Evolutionary conservation across 2,113 vertebrate species (phyloP).

Genomic region (Peromyscus polionotus): DNA sequence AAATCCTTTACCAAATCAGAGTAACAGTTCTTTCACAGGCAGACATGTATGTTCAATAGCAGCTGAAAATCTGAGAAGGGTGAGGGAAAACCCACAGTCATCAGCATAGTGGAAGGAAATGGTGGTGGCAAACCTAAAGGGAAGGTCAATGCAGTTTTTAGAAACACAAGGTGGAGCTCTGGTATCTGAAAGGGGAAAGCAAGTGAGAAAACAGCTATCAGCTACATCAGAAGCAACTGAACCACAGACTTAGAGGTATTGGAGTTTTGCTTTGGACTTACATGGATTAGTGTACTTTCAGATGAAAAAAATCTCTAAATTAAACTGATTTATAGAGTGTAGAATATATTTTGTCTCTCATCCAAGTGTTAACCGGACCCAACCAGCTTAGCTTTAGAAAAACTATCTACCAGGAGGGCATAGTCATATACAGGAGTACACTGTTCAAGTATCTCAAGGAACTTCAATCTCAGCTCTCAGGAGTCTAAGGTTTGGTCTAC

Average conservation of each 20-base stretch:
- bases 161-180: neutral
- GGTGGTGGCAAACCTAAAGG: neutral
- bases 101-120: too few species aligned
- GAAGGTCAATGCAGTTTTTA: neutral
- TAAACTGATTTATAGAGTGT: neutral
- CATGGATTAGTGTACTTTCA: neutral
- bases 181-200: neutral
- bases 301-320: neutral
- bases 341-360: neutral
- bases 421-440: neutral
- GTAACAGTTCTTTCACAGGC: neutral
- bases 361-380: neutral
- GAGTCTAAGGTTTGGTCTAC: neutral
- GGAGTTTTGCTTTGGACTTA: neutral
- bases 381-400: neutral
- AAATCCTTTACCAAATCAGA: neutral
- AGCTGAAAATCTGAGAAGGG: neutral
- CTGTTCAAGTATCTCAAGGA: neutral
- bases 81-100: neutral
- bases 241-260: neutral
- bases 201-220: neutral
- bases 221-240: neutral
- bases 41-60: neutral
- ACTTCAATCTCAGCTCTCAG: too few species aligned
- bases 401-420: neutral